Conservation (phyloP, 2,888 invertebrate species). For the Tipula helvola region DNA sequence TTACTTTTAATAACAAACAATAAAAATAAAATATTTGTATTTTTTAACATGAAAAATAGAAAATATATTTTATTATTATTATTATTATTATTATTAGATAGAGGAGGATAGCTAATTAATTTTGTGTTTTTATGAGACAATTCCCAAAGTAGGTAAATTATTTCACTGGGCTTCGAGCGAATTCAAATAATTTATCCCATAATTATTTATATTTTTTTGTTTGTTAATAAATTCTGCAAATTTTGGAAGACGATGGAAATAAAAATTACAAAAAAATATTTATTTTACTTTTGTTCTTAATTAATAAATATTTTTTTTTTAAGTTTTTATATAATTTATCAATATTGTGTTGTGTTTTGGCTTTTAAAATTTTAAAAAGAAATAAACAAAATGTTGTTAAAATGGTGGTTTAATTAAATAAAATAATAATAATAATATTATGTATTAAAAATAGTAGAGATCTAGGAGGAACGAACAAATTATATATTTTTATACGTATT, state of each 20-base stretch:
- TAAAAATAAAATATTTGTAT: background rate
- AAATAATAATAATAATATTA: background rate
- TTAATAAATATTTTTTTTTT: background rate
- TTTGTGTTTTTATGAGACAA: background rate
- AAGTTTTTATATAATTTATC: background rate
- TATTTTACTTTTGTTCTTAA: background rate
- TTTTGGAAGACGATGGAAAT: background rate
- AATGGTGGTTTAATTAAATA: background rate
- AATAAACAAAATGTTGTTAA: background rate
- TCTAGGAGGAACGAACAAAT: background rate
- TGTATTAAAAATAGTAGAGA: background rate
- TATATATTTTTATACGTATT: background rate
- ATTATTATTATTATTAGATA: background rate
- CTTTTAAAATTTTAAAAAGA: background rate
- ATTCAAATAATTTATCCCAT: background rate
- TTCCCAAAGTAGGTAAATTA: background rate
- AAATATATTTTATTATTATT: background rate
- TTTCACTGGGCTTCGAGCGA: background rate
- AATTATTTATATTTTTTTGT: background rate
- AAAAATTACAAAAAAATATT: background rate
- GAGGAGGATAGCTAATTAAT: background rate
- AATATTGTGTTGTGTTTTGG: background rate
- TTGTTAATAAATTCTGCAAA: background rate
- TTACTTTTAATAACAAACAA: background rate
- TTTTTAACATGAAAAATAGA: background rate